Base-by-base conservation (phyloP, 2,888 invertebrate genomes). In the Diarsia rubi region DNA sequence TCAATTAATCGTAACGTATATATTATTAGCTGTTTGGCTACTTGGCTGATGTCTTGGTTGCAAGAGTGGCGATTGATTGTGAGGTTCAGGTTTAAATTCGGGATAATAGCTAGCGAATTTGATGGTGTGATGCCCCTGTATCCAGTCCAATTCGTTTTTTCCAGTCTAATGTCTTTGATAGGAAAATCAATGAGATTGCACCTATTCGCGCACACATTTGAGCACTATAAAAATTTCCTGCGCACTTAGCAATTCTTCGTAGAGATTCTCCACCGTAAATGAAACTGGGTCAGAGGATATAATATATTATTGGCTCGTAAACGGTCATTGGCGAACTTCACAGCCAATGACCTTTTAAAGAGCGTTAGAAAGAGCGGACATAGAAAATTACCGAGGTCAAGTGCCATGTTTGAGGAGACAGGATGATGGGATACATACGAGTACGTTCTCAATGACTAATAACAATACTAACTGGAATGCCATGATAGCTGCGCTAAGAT, bases 261-360 rank as follows among this genome's bases (percentile, higher is more conserved):
- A 24, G 54, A 54, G 12, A 24, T 24, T 24, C 14, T 54, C 49
- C 24, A 54, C 4, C 0, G 24, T 14, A 5, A 54, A 54, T 24
- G 5, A 24, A 54, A 54, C 24, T 24, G 2, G 54, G 24, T 5
- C 24, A 6, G 49, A 14, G 54, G 54, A 54, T 54, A 54, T 24
- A 16, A 14, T 14, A n/a, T n/a, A 52, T 24, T 54, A 52, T 42
- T 21, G 37, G 19, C 21, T 24, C 24, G 24, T 73, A 37, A n/a
- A 27, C n/a, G n/a, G 42, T 21, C 8, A 71, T 24, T 52, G 44
- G 12, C 37, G 24, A 27, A n/a, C 37, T 37, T 37, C 37, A 37
- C 37, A 8, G 37, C 37, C 45, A 47, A 75, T 65, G 45, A 65
- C 45, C 44, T 52, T 37, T 3, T 31, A 76, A 45, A 66, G 66